phyloP scores from a whole-genome alignment of 1,140 invertebrate genomes.

The Philaenus spumarius region DNA sequence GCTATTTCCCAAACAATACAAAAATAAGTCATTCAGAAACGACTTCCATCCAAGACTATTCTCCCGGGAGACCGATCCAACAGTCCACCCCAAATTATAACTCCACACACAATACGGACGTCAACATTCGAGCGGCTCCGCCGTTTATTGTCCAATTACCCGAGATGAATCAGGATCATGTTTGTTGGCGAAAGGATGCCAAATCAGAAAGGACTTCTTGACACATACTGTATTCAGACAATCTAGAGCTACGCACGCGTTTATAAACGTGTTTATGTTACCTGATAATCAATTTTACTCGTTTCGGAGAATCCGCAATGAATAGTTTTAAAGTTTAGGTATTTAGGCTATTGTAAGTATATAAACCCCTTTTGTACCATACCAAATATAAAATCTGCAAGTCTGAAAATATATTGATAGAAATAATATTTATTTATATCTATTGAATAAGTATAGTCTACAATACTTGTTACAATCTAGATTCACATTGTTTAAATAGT shows the following conservation, averaged over 20 bases:
- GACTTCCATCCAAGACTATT: not conserved
- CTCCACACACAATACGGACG: not conserved
- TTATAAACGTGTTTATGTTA: conserved; percentile 11
- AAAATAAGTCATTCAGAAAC: not conserved
- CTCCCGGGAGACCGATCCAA: not conserved
- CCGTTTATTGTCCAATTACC: conserved; percentile 14
- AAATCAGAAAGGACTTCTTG: not conserved
- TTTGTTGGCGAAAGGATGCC: conserved; percentile 19
- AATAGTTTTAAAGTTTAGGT: no score
- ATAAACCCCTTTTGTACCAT: no score
- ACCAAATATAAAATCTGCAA: no score
- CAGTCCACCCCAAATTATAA: conserved; percentile 1
- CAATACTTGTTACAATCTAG: no score
- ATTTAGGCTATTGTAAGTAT: no score
- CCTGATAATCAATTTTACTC: conserved; percentile 3
- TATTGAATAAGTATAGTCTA: no score
- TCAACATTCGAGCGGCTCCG: not conserved
- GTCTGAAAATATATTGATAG: no score
- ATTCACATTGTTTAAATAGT: no score
- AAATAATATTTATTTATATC: no score
- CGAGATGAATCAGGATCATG: conserved; percentile 5
- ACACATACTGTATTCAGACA: not conserved
- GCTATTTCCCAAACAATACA: not conserved
- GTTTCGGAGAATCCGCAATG: no score
- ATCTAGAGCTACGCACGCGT: conserved; percentile 3